Conservation (phyloP, 2,888 invertebrate species). For the Drosophila neoperkinsi region DNA sequence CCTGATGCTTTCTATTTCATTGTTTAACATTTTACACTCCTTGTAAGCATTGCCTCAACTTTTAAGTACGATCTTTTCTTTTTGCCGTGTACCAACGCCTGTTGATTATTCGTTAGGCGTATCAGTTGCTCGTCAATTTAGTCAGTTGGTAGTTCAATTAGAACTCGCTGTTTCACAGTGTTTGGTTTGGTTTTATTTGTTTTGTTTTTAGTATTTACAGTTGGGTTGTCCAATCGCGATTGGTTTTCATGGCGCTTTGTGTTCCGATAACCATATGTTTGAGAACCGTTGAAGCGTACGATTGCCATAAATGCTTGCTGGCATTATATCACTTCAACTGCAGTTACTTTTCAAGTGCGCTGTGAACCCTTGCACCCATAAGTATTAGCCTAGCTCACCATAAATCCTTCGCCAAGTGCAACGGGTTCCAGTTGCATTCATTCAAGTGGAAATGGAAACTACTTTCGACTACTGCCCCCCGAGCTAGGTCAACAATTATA, state of each 20-base stretch:
- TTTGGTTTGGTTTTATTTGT: conserved; percentile 13
- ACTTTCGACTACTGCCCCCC: conserved; percentile 43
- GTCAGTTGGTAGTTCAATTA: conserved; percentile 57
- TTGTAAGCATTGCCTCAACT: neutral
- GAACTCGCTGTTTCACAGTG: conserved; percentile 33
- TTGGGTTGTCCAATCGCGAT: conserved; percentile 50
- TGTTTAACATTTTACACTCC: neutral
- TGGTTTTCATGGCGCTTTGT: conserved; percentile 33
- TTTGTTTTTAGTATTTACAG: conserved; percentile 42
- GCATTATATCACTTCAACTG: conserved; percentile 33
- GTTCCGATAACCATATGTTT: conserved; percentile 21
- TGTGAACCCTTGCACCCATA: conserved; percentile 44
- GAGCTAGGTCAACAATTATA: conserved; percentile 50
- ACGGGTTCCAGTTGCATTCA: conserved; percentile 11
- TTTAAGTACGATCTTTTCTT: neutral
- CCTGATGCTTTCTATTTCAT: neutral
- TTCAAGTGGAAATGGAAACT: conserved; percentile 59
- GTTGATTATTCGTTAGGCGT: conserved; percentile 22
- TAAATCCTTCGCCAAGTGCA: conserved; percentile 59
- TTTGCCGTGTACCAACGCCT: neutral
- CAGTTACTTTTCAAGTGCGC: conserved; percentile 45
- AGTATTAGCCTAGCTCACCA: conserved; percentile 21
- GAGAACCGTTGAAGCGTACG: conserved; percentile 54
- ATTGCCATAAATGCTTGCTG: conserved; percentile 37
- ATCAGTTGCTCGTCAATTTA: conserved; percentile 38